These are phyloP conservation scores for Cherax quadricarinatus DNA, from an alignment of 1,140 invertebrate species.

Conservation along the genomic window DNA sequence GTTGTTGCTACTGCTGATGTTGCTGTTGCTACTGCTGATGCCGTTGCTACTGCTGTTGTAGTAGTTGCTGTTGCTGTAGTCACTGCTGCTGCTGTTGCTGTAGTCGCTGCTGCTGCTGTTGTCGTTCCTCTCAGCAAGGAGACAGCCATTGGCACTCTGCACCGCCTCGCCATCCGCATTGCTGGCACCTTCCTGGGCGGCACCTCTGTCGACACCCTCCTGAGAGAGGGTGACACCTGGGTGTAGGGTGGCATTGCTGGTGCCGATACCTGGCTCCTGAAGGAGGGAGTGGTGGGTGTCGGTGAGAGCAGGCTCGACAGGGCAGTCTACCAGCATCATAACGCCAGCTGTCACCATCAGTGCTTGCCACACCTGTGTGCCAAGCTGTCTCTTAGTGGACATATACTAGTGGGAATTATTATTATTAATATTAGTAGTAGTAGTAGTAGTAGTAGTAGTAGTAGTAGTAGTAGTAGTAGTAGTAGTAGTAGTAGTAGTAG, in stretches of 20 bases:
- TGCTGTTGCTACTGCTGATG: neutral
- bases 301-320: neutral
- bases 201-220: no score
- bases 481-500: no score
- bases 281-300: neutral
- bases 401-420: no score
- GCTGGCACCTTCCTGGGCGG: no score
- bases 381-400: no score
- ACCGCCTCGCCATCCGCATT: neutral
- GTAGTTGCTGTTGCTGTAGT: no score
- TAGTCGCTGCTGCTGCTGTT: constrained; percentile 7
- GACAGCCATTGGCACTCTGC: neutral
- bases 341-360: constrained; percentile 33
- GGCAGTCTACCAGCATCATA: constrained; percentile 41
- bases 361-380: constrained; percentile 23
- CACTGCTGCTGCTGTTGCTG: neutral
- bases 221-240: no score
- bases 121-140: neutral
- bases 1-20: constrained; percentile 26
- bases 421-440: no score
- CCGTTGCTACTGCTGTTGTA: neutral
- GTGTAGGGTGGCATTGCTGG: no score
- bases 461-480: no score
- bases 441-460: no score
- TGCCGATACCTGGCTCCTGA: no score